These are phyloP conservation scores for Pteruthius melanotis DNA, from an alignment of 2,113 vertebrate genomes.

Conservation along the genomic window DNA sequence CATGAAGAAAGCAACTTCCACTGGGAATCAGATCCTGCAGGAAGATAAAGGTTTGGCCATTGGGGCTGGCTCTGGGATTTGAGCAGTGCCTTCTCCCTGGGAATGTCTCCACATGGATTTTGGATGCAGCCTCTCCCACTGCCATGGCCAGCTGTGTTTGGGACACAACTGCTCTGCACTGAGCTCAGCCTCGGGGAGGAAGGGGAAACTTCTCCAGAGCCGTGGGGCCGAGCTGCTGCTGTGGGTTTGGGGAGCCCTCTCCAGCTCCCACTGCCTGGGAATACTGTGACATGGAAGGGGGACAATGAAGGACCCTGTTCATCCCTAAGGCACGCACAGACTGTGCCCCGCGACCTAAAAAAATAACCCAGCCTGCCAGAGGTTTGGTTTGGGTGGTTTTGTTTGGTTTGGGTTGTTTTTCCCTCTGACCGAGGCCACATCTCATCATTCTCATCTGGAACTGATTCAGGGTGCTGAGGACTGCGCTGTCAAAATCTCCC, in stretches of 20 bases:
- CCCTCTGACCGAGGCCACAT: neutral
- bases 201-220: neutral
- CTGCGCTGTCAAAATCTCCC: neutral
- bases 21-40: neutral
- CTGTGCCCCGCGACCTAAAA: neutral
- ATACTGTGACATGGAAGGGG: neutral
- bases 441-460: conserved; percentile 22
- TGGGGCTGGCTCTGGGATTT: neutral
- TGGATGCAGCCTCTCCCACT: neutral
- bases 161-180: neutral
- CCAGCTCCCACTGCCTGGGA: neutral
- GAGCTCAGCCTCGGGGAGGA: neutral
- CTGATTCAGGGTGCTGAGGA: neutral
- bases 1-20: neutral
- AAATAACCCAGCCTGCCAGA: neutral
- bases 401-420: neutral
- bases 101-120: neutral
- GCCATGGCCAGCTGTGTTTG: neutral
- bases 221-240: neutral
- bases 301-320: neutral
- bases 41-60: neutral
- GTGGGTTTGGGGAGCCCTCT: neutral
- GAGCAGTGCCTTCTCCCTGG: neutral
- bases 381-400: neutral
- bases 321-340: neutral